Evolutionary conservation across 2,888 invertebrate species (phyloP), one percentile per base, ranked within the genome.

Genomic region (Erannis defoliaria): DNA sequence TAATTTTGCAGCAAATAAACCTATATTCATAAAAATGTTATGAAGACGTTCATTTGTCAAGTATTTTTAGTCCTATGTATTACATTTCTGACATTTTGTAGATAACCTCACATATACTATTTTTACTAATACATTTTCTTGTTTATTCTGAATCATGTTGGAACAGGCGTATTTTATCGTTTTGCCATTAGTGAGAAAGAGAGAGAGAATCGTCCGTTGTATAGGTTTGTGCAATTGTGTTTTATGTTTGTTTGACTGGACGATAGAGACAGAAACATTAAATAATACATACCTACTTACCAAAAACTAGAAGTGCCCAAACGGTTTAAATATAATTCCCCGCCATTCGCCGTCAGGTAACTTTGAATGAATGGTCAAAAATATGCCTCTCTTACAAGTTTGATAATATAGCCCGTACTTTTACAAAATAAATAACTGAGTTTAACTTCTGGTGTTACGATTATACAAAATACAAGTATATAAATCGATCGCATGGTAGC

Each of bases 21-120:
- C 12, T 9, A n/a, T n/a, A n/a, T n/a, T n/a, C n/a, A n/a, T n/a
- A n/a, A n/a, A n/a, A n/a, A 16, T 21, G 40, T 42, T 42, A 12
- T 14, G 40, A 40, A 19, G 8, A 18, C 21, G 12, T 42, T 42
- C 12, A 19, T 40, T 19, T 10, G 19, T 42, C 40, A 21, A 42
- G 16, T 16, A n/a, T n/a, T n/a, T n/a, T 2, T 16, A 38, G 12
- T 31, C 12, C 9, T 6, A 38, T 19, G 16, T 21, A 12, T 21
- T 10, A 10, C 6, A 23, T 12, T 23, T 45, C 10, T 63, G 72
- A 72, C 71, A 72, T 66, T 71, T 66, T 68, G 69, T 72, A 64
- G 59, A 59, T 55, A 45, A 45, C 29, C 38, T 60, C 49, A 45
- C 43, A 50, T 49, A 50, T 66, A 49, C 49, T 35, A 59, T 64